Conservation (phyloP, 2,888 invertebrate genomes). For the Aromia moschata region DNA sequence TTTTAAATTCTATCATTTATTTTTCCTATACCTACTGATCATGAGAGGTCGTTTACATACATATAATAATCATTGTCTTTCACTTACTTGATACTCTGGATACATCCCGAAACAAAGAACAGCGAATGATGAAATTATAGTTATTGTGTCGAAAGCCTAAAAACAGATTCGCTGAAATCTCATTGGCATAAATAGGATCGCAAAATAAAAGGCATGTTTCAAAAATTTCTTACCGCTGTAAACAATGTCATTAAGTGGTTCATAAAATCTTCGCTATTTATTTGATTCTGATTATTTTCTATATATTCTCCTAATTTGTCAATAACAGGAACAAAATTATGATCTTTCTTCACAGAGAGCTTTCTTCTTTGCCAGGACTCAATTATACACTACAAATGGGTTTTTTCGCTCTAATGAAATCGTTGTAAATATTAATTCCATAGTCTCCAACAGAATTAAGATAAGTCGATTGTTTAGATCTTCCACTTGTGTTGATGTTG, state of each 20-base stretch:
- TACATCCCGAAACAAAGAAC: conserved; percentile 54
- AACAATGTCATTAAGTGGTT: conserved; percentile 49
- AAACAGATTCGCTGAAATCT: too few species aligned
- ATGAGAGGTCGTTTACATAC: too few species aligned
- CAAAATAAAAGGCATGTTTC: too few species aligned
- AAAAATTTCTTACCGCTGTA: conserved; percentile 50
- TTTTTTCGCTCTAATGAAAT: background rate
- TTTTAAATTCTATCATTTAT: too few species aligned
- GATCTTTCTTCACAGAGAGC: conserved; percentile 1
- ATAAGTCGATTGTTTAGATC: too few species aligned
- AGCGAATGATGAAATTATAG: conserved; percentile 44
- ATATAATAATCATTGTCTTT: too few species aligned
- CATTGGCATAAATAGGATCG: too few species aligned
- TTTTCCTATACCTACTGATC: too few species aligned
- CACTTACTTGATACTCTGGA: conserved; percentile 54
- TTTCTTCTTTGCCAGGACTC: conserved; percentile 38
- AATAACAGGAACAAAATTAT: conserved; percentile 41
- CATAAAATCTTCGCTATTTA: conserved; percentile 42
- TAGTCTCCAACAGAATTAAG: background rate
- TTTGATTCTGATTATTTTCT: conserved; percentile 39
- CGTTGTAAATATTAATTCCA: background rate
- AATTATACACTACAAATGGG: conserved; percentile 29
- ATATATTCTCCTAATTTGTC: conserved; percentile 45
- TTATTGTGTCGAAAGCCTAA: conserved; percentile 53
- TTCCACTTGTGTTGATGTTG: too few species aligned